phyloP scores from a whole-genome alignment of 2,797 vertebrate genomes.

The Masticophis lateralis region DNA sequence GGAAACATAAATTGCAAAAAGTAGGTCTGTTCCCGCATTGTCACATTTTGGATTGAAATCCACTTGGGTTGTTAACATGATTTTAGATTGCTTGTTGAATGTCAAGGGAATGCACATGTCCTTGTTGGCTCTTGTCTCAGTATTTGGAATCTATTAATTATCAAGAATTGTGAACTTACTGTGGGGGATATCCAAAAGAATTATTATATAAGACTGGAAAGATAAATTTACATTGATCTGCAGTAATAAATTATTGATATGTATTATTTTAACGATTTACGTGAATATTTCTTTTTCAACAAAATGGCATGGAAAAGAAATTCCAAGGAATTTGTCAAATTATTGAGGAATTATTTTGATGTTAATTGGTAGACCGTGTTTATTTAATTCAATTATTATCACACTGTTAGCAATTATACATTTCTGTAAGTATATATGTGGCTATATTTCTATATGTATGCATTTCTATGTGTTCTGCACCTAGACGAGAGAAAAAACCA shows the following conservation, averaged over 20 bases:
- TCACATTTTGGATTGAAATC: neutral
- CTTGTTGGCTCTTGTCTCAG: neutral
- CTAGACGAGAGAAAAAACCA: neutral
- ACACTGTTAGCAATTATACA: neutral
- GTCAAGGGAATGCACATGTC: neutral
- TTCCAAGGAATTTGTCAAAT: neutral
- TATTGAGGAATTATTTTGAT: neutral
- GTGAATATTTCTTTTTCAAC: neutral
- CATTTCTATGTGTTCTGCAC: neutral
- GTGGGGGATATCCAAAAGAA: neutral
- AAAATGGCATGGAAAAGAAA: neutral
- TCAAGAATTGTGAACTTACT: neutral
- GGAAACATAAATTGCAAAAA: neutral
- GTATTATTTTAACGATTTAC: neutral
- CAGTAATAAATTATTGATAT: neutral
- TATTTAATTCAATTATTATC: neutral
- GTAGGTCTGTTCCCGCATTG: neutral
- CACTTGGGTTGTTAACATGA: neutral
- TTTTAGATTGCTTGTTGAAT: neutral
- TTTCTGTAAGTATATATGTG: neutral
- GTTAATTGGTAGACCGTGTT: neutral
- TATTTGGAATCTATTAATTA: neutral
- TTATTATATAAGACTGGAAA: neutral
- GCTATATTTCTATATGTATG: neutral
- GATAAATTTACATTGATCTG: neutral